Evolutionary conservation across 2,113 vertebrate species (phyloP), one percentile per base, ranked within the genome.

Genomic region (Varanus komodoensis): DNA sequence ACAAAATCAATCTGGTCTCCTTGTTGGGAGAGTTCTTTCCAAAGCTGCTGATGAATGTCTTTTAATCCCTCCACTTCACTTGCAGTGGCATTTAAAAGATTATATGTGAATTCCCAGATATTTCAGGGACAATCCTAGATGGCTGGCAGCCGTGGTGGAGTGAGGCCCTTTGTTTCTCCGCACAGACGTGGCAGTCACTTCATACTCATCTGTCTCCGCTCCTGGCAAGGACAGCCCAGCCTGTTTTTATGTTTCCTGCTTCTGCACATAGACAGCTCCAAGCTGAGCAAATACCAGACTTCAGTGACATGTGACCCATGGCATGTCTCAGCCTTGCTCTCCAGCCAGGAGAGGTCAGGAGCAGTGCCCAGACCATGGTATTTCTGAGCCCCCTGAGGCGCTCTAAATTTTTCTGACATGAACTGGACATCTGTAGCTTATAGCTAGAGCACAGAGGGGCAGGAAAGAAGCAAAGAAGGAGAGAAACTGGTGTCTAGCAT

Each of bases 231-330:
- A 38, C 87, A 94, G 89, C 71, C 50, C 88, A 90, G 93, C 0
- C 87, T 89, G 89, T 67, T 94, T 94, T 96, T 93, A 93, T 78
- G 77, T 94, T 95, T 96, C 94, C 95, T 95, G 95, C 89, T 85
- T 95, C 64, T 0, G 25, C 82, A 94, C 92, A 71, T 87, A 91
- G 88, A 80, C 88, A 87, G 89, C 78, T 68, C 82, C 0, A 1
- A 89, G 87, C 64, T 77, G 94, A 84, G 82, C 82, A 93, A 92
- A 68, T 87, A 89, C 6, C 69, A 86, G 48, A 44, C 79, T 0
- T 0, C 69, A 69, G 61, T 23, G 79, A 29, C 44, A 78, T 71
- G 61, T 29, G 50, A 82, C 80, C 73, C 23, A 57, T 44, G 50
- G 71, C 67, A 6, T 29, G 29, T 78, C 84, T 67, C 77, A 54